Evolutionary conservation across 2,888 invertebrate species (phyloP).

Genomic region (Fissipunctia ypsillon): DNA sequence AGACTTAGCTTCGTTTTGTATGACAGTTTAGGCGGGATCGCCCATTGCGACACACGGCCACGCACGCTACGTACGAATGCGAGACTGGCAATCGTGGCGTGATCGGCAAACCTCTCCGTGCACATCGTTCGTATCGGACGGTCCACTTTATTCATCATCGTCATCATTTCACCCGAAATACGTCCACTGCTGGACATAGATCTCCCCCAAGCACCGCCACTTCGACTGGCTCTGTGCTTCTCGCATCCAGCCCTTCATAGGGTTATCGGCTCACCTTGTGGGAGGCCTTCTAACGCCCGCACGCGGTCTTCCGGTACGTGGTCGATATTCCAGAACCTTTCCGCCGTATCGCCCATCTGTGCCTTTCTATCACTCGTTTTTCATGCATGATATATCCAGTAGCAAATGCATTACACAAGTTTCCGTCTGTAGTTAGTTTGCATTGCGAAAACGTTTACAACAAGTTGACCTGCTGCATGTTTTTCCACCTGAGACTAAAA

Average conservation of each 20-base stretch:
- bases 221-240: not conserved
- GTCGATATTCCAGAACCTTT: not conserved
- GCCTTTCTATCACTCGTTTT: not conserved
- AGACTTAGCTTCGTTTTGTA: not conserved
- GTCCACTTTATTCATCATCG: not conserved
- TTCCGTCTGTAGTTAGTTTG: slow-evolving; percentile 17
- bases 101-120: not conserved
- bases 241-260: not conserved
- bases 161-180: not conserved
- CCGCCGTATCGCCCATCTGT: not conserved
- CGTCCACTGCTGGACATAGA: not conserved
- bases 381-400: slow-evolving; percentile 2
- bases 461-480: not conserved
- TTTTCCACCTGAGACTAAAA: not conserved
- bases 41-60: no score
- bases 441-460: slow-evolving; percentile 24
- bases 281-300: not conserved
- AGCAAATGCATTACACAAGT: slow-evolving; percentile 23
- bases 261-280: not conserved
- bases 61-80: not conserved
- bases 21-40: not conserved
- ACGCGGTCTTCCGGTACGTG: not conserved
- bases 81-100: not conserved
- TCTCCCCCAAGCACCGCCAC: not conserved
- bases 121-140: not conserved